Conservation (phyloP, 2,797 vertebrate genomes). For the Lateolabrax maculatus region DNA sequence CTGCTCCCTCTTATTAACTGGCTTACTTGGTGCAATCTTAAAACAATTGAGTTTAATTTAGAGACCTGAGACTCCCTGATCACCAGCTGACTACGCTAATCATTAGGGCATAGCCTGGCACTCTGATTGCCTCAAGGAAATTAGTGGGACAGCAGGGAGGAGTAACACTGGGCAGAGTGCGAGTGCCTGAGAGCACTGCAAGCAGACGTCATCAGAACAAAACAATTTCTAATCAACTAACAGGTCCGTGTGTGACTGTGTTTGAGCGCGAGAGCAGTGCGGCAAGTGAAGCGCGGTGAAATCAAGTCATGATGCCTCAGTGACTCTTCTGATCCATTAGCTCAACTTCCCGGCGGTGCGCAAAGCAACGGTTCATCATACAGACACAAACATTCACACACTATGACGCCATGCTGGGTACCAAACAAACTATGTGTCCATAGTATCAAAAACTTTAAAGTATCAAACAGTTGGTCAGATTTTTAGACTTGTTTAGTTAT, state of each 20-base stretch:
- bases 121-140: slow-evolving; percentile 13
- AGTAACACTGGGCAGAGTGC: neutral
- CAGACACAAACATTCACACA: neutral
- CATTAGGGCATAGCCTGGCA: neutral
- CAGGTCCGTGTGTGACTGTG: slow-evolving; percentile 11
- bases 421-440: neutral
- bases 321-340: slow-evolving; percentile 57
- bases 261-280: slow-evolving; percentile 20
- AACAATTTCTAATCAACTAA: slow-evolving; percentile 24
- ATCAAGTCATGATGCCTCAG: slow-evolving; percentile 42
- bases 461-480: neutral
- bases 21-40: neutral
- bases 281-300: slow-evolving; percentile 45
- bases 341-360: slow-evolving; percentile 8
- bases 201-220: slow-evolving; percentile 1
- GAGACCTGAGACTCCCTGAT: neutral
- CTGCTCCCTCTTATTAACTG: neutral
- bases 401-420: too few relatives aligned
- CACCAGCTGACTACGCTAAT: slow-evolving; percentile 7
- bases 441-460: neutral
- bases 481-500: neutral
- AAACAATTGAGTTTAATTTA: neutral
- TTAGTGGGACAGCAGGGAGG: neutral
- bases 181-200: neutral
- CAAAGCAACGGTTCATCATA: neutral